Evolutionary conservation across 2,888 invertebrate genomes (phyloP).

Genomic region (Oscheius sp.): DNA sequence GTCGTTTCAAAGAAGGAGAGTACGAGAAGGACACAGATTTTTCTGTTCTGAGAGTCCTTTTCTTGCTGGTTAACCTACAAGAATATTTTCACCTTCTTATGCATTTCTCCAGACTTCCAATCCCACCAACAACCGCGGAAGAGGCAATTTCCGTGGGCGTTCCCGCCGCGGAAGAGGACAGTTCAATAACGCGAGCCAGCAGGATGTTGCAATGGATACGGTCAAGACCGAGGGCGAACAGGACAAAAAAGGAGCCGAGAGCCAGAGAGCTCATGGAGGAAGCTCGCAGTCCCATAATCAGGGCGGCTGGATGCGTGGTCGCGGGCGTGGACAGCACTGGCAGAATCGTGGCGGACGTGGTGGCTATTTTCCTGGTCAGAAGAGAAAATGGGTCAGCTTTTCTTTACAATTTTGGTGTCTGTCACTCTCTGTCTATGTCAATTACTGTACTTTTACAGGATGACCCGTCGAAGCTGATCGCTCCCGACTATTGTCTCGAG

Average conservation of each 20-base stretch:
- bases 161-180: slow-evolving; percentile 13
- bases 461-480: slow-evolving; percentile 1
- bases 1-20: too few relatives aligned
- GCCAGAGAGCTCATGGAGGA: neutral
- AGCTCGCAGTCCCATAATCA: neutral
- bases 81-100: too few relatives aligned
- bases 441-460: neutral
- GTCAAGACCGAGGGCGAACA: neutral
- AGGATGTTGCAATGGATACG: neutral
- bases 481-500: slow-evolving; percentile 34
- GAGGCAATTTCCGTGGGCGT: slow-evolving; percentile 1
- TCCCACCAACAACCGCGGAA: neutral
- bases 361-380: slow-evolving; percentile 12
- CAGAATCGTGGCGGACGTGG: slow-evolving; percentile 33
- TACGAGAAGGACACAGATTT: too few relatives aligned
- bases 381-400: slow-evolving; percentile 9
- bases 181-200: neutral
- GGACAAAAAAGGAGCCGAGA: neutral
- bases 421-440: neutral
- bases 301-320: slow-evolving; percentile 31
- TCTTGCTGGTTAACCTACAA: too few relatives aligned
- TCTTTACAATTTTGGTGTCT: neutral
- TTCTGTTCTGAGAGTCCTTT: too few relatives aligned
- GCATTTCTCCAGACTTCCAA: slow-evolving; percentile 7
- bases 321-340: slow-evolving; percentile 24